phyloP scores from a whole-genome alignment of 2,797 vertebrate species.

The Cryptoblepharus egeriae region DNA sequence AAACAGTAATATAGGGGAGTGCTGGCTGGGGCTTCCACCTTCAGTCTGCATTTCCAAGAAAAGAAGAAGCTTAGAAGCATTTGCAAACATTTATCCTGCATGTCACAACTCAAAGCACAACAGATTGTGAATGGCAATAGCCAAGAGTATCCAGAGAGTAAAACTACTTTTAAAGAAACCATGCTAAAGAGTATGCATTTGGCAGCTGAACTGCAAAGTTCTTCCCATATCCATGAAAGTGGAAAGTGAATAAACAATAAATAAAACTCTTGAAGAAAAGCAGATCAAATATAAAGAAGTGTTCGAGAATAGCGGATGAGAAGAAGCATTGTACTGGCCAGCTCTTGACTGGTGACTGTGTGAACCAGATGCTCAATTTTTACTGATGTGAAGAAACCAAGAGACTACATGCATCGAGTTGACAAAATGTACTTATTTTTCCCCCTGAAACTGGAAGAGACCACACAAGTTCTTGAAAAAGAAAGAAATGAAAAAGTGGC shows the following conservation, averaged over 20 bases:
- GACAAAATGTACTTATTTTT: conserved; percentile 46
- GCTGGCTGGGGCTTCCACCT: neutral
- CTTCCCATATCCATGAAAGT: conserved; percentile 34
- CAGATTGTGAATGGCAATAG: neutral
- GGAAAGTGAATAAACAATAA: conserved; percentile 38
- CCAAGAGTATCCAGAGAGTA: neutral
- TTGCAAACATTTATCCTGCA: neutral
- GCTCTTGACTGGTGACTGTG: conserved; percentile 33
- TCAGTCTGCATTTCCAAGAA: neutral
- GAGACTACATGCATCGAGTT: conserved; percentile 36
- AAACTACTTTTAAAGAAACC: conserved; percentile 13
- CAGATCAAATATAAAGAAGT: conserved; percentile 27
- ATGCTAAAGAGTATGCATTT: neutral
- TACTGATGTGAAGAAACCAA: conserved; percentile 40
- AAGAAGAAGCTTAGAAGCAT: neutral
- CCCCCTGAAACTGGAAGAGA: conserved; percentile 22
- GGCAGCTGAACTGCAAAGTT: conserved; percentile 5
- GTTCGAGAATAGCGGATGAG: conserved; percentile 4
- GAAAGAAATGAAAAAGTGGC: conserved; percentile 3
- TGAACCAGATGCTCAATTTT: conserved; percentile 49
- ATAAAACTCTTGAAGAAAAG: conserved; percentile 18
- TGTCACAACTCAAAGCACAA: neutral
- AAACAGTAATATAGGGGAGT: neutral
- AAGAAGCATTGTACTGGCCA: conserved; percentile 23
- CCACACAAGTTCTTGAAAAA: conserved; percentile 10